Conservation (phyloP, 2,113 vertebrate genomes). For the Leptodactylus fuscus region DNA sequence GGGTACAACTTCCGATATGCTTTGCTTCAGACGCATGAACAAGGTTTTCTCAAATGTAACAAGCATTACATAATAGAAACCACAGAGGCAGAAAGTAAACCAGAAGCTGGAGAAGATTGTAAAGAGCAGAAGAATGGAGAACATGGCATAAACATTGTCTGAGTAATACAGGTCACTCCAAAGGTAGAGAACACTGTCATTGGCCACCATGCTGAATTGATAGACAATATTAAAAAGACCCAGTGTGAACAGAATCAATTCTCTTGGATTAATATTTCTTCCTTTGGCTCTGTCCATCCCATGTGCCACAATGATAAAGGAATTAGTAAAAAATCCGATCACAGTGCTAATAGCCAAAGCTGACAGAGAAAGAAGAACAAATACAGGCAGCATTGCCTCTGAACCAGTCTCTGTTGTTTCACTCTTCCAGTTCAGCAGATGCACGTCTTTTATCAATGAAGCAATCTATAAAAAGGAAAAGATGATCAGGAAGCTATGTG, state of each 20-base stretch:
- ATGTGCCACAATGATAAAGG: constrained; percentile 64
- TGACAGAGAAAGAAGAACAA: background rate
- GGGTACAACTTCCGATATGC: constrained; percentile 20
- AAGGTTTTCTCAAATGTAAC: constrained; percentile 54
- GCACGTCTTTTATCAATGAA: background rate
- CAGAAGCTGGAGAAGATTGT: constrained; percentile 60
- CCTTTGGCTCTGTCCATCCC: constrained; percentile 62
- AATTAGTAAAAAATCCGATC: constrained; percentile 65
- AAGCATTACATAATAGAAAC: constrained; percentile 65
- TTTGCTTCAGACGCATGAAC: constrained; percentile 51
- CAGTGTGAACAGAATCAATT: constrained; percentile 66
- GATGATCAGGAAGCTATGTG: background rate
- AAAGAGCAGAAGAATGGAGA: constrained; percentile 61
- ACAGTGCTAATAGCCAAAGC: constrained; percentile 53
- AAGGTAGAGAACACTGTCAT: background rate
- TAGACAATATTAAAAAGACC: constrained; percentile 64
- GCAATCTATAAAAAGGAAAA: background rate
- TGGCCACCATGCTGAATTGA: background rate
- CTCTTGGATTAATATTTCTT: constrained; percentile 62
- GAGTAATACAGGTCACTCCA: constrained; percentile 35
- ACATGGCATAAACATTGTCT: constrained; percentile 55
- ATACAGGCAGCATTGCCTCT: constrained; percentile 13
- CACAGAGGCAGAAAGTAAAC: constrained; percentile 64
- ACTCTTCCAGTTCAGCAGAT: background rate
- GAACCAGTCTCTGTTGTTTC: background rate